Base-by-base conservation (phyloP, 2,797 vertebrate species). In the Salmo trutta region DNA sequence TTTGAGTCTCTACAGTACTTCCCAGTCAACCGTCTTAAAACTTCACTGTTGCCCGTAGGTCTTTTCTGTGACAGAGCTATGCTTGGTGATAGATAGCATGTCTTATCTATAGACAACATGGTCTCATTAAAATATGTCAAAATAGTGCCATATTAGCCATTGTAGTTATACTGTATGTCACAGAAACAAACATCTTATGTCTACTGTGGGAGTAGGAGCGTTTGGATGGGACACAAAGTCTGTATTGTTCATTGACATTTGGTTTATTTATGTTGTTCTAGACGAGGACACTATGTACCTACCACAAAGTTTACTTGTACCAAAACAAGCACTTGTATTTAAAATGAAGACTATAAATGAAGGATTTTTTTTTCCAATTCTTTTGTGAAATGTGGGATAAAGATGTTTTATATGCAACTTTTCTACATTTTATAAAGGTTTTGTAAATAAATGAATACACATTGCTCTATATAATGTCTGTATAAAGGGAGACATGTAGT, bases 351-450 rank as follows among this genome's bases (percentile, higher is more conserved):
- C 47, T 71, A 31, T 56, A 41, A 53, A 66, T 83, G 80, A 86
- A 79, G 82, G 79, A 84, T 75, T 73, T 86, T 79, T 83, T 79
- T 84, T 79, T 79, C 53, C 56, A 16, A 70, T 79, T 77, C 21
- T 77, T 83, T 82, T 81, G 27, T 85, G 73, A 87, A 77, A 78
- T 80, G 67, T 88, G 70, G 71, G 59, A 74, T 77, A 15, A 81
- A 80, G 27, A 81, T 86, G 68, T 87, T 91, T 90, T 88, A 87
- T 92, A 91, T 91, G 84, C 85, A 88, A 88, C 79, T 90, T 91
- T 93, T 90, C 73, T 91, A 88, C 71, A 75, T 86, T 91, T 91
- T 88, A 82, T 91, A 81, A 72, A 72, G 81, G 81, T 19, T 79
- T 16, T 90, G 80, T 87, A 84, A 88, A 84, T 88, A 84, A 83